Evolutionary conservation across 2,888 invertebrate species (phyloP), one percentile per base, ranked within the genome.

Genomic region (Agrotis clavis): DNA sequence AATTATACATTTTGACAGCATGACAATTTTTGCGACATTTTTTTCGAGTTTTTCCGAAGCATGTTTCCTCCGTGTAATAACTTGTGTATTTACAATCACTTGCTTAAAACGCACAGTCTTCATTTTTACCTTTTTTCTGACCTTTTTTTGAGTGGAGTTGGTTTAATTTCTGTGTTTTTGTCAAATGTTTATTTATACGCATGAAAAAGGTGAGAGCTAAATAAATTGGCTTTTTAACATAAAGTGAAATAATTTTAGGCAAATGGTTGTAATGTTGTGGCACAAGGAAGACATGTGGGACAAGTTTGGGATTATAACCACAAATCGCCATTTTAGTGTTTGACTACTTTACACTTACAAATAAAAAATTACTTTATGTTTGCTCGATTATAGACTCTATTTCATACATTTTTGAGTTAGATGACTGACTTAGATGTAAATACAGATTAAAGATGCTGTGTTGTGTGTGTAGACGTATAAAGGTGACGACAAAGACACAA

Each of bases 61-160:
- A 95, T 95, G 94, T 94, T 93, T 94, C 93, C 93, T 93, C 91
- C 81, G 85, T 91, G 90, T 89, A 68, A 84, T 88, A 88, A 87
- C 87, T 82, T 82, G 79, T 89, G 87, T 90, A 89, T 89, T 89
- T 93, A 91, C 90, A 90, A 90, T 90, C 90, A 92, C 91, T 93
- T 88, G 93, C 92, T 94, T 93, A 82, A 67, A 86, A 86, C 82
- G 91, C 91, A 89, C 90, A 86, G 48, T 77, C 70, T 74, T 82
- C 57, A 67, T 82, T 77, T 84, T 19, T 79, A 48, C 19, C 30
- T 45, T 62, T 61, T 83, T 84, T 82, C 84, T 81, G 81, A 61
- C 53, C 69, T 83, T 80, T 59, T 59, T 89, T 87, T 89, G 84
- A 86, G 88, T 91, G 90, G 82, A 83, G 78, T 86, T 90, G 89